Percentiles rank a stretch among this genome's conserved stretches.
Conservation (phyloP, 2,888 invertebrate species). For the Erebia aethiops region DNA sequence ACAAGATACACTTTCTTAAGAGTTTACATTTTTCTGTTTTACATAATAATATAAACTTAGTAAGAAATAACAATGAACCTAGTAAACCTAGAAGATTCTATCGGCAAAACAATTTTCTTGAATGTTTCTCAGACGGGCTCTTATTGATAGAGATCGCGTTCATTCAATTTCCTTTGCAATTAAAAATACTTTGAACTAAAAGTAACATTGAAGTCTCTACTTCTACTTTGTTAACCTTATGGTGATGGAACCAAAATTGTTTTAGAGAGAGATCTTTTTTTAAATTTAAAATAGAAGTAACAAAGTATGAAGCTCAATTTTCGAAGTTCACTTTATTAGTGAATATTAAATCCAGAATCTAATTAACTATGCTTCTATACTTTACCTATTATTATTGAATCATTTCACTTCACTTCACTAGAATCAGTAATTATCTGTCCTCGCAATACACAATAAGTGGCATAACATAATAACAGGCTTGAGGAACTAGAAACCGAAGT, state of each 20-base stretch:
- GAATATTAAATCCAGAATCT: constrained; percentile 24
- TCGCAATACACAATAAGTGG: too few species aligned
- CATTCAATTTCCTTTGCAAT: constrained; percentile 7
- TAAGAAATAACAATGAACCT: neutral
- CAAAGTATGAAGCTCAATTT: constrained; percentile 27
- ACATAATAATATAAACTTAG: neutral
- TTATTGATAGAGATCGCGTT: constrained; percentile 1
- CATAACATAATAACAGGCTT: neutral
- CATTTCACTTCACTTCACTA: too few species aligned
- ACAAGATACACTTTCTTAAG: too few species aligned
- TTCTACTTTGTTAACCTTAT: neutral
- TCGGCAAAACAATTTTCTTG: constrained; percentile 8
- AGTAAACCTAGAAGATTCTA: neutral
- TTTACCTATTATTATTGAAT: too few species aligned
- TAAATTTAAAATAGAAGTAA: constrained; percentile 6
- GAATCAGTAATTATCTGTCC: neutral
- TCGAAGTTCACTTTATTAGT: constrained; percentile 20
- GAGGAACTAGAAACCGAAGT: too few species aligned
- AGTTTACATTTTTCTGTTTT: neutral
- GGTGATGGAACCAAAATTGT: neutral
- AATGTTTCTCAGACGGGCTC: constrained; percentile 8
- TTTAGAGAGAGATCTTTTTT: neutral
- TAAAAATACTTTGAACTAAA: constrained; percentile 7
- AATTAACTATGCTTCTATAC: constrained; percentile 25
- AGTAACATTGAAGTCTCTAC: neutral